These are phyloP conservation scores for Holocentrus rufus DNA, from an alignment of 2,797 vertebrate species.

Conservation along the genomic window DNA sequence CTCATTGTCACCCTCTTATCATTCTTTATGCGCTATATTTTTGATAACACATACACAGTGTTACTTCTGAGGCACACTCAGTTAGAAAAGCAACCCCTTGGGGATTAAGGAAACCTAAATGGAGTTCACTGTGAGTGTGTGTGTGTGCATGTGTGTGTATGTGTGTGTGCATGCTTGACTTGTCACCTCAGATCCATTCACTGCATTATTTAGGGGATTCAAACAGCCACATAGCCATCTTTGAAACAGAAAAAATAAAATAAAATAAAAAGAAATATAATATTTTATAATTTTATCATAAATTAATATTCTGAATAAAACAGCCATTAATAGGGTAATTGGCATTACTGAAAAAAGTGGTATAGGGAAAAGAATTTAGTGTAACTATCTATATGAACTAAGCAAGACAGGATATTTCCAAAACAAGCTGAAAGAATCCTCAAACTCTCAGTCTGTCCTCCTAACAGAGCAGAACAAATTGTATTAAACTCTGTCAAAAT, in stretches of 20 bases:
- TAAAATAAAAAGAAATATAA: slow-evolving; percentile 17
- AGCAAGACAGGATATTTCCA: slow-evolving; percentile 35
- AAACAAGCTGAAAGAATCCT: slow-evolving; percentile 40
- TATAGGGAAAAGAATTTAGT: slow-evolving; percentile 1
- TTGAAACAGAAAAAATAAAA: slow-evolving; percentile 54
- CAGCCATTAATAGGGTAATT: slow-evolving; percentile 49
- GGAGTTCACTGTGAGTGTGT: slow-evolving; percentile 23
- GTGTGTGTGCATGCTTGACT: slow-evolving; percentile 17
- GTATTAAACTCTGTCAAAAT: slow-evolving; percentile 11
- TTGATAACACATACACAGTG: slow-evolving; percentile 27
- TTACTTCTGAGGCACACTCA: slow-evolving; percentile 54
- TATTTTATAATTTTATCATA: slow-evolving; percentile 58
- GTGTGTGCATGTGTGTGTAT: slow-evolving; percentile 28
- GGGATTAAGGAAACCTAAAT: slow-evolving; percentile 32
- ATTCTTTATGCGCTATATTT: slow-evolving; percentile 11
- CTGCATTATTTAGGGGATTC: slow-evolving; percentile 43
- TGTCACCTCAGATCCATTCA: slow-evolving; percentile 52
- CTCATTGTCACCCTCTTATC: slow-evolving; percentile 33
- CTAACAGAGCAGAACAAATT: slow-evolving; percentile 32
- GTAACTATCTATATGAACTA: slow-evolving; percentile 32
- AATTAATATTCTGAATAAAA: slow-evolving; percentile 61
- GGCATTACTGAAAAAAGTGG: slow-evolving; percentile 44
- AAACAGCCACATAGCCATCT: slow-evolving; percentile 45
- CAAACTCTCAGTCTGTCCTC: slow-evolving; percentile 34
- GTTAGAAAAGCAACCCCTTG: slow-evolving; percentile 25